Evolutionary conservation across 2,888 invertebrate species (phyloP), one percentile per base, ranked within the genome.

Genomic region (Punctoribates punctum): DNA sequence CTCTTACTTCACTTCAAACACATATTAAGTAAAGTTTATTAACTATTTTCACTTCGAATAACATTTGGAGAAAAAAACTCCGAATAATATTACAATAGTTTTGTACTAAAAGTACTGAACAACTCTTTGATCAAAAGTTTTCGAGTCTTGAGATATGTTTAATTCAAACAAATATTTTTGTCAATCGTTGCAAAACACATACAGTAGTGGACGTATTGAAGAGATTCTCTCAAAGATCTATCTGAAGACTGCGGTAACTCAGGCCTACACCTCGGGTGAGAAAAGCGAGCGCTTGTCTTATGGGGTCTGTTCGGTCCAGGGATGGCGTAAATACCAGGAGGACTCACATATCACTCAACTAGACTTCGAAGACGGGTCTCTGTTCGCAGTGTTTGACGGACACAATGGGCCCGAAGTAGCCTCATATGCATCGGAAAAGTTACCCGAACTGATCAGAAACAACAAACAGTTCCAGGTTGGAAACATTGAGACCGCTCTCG

Each of bases 321-420:
- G 72, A 6, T 72, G 72, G 72, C 42, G 72, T 8, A 8, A 23
- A 23, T 72, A 48, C 48, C 75, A 75, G 38, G 75, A 98, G 97
- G 98, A 98, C 88, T 94, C 97, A 65, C 97, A 98, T 85, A 97
- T 96, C 84, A 92, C 93, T 82, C 89, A 94, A 80, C 86, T 94
- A 78, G 89, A 92, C 78, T 96, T 90, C 84, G 95, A 95, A 83
- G 85, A 86, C 54, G 80, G 42, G 11, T 90, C 94, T 15, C 86
- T 96, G 74, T 98, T 98, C 86, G 97, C 96, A 73, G 97, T 98
- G 0, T 99, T 96, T 84, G 99, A 99, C 86, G 99, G 98, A 0
- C 99, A 99, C 84, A 98, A 98, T 54, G 98, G 75, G n/a, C 80
- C 92, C 25, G 96, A 97, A 85, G 97, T 98, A 34, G 94, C 97